A percentile compares a stretch with the other conserved stretches of the same genome.
phyloP scores from a whole-genome alignment of 2,113 vertebrate species.

The Dasyurus viverrinus region DNA sequence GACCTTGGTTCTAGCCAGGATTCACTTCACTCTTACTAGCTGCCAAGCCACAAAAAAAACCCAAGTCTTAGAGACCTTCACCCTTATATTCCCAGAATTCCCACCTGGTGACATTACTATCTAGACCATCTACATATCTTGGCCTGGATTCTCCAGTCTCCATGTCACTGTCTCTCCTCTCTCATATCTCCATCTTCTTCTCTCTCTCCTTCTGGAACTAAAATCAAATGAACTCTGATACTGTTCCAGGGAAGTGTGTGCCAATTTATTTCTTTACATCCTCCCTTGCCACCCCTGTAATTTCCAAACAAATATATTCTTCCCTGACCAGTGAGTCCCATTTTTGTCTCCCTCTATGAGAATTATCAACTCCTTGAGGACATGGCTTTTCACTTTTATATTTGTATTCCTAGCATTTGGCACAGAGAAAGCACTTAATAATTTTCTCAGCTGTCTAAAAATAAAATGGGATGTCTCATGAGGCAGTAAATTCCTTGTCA shows the following conservation, averaged over 20 bases:
- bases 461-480: neutral
- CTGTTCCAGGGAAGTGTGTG: neutral
- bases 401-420: neutral
- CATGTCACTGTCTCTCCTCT: neutral
- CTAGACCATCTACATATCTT: neutral
- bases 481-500: neutral
- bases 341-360: neutral
- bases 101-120: neutral
- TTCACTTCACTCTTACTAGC: neutral
- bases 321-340: neutral
- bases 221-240: neutral
- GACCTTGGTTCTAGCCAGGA: neutral
- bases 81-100: neutral
- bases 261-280: neutral
- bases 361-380: neutral
- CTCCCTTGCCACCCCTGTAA: neutral
- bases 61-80: neutral
- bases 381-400: neutral
- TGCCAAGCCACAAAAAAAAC: neutral
- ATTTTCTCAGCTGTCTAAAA: neutral
- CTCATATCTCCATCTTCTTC: neutral
- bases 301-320: neutral
- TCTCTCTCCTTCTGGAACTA: neutral
- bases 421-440: neutral
- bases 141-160: neutral